Conservation (phyloP, 2,113 vertebrate genomes). For the Vidua macroura region DNA sequence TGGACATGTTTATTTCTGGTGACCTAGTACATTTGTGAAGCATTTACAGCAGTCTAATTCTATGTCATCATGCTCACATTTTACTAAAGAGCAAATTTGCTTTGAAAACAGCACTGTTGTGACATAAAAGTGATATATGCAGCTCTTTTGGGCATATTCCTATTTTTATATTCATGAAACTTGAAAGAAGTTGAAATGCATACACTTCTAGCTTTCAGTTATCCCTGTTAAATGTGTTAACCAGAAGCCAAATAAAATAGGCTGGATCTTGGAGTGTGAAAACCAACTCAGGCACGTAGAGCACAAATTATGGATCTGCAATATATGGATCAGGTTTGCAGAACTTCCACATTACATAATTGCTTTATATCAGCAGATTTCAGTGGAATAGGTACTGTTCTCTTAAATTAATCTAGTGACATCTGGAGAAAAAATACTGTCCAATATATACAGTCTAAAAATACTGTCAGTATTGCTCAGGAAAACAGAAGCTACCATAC, state of each 20-base stretch:
- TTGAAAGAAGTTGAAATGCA: constrained; percentile 34
- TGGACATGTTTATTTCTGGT: background rate
- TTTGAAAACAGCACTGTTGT: background rate
- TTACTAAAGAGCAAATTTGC: constrained; percentile 1
- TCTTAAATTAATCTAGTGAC: constrained; percentile 42
- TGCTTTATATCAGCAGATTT: constrained; percentile 52
- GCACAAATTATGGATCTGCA: background rate
- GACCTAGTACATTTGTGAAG: background rate
- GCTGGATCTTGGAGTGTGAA: constrained; percentile 3
- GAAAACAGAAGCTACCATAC: background rate
- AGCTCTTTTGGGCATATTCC: constrained; percentile 22
- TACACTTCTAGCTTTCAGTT: constrained; percentile 24
- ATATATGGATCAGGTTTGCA: constrained; percentile 18
- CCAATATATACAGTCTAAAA: background rate
- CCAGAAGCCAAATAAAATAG: constrained; percentile 47
- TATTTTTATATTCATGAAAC: constrained; percentile 37
- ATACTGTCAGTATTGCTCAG: background rate
- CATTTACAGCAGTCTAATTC: constrained; percentile 20
- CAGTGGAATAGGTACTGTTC: background rate
- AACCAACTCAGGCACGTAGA: constrained; percentile 2
- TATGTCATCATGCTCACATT: background rate
- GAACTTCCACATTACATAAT: constrained; percentile 22
- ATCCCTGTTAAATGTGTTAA: constrained; percentile 26
- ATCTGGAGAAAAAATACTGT: constrained; percentile 37
- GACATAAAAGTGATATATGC: constrained; percentile 31